Base-by-base conservation (phyloP, 2,797 vertebrate species). In the Botia almorhae region DNA sequence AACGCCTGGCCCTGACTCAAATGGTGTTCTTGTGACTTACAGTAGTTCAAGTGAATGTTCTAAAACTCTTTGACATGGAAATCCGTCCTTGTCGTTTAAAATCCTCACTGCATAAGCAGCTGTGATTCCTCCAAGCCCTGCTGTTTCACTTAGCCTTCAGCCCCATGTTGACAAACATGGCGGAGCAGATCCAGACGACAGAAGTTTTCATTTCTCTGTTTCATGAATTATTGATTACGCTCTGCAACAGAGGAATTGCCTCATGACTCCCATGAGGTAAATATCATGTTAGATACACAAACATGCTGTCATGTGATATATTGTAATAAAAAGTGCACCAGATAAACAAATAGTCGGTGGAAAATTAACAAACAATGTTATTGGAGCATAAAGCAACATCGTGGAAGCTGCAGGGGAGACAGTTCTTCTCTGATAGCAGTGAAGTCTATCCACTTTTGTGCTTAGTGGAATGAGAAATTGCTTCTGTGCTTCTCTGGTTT, bases 151-250 rank as follows among this genome's bases (percentile, higher is more conserved):
- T 76, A 67, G 46, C 64, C 75, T 61, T 63, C 14, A 67, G 55
- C 76, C 69, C 55, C 33, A 60, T 67, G n/a, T 74, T 78, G 72
- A 74, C 61, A 79, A 82, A 84, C 81, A 85, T 71, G 70, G 60
- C 39, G 63, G 74, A 39, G 21, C 58, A 16, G 53, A 69, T 43
- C 43, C 43, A 72, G 50, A 77, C 56, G 63, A 64, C 39, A 16
- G 33, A 3, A 33, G 58, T 76, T 81, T 85, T 85, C 61, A 76
- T 82, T 85, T 76, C 71, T 85, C 39, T 13, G 29, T 58, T 65
- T 56, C 76, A 79, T 87, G 76, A 88, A 88, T 89, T 80, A 86
- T 87, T 89, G 72, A 89, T 85, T 16, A 1, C 26, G 21, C 50
- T 12, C 26, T 58, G 56, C 69, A 76, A 69, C 64, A 33, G 82